Evolutionary conservation across 1,140 invertebrate species (phyloP).

Genomic region (Mizuhopecten yessoensis): DNA sequence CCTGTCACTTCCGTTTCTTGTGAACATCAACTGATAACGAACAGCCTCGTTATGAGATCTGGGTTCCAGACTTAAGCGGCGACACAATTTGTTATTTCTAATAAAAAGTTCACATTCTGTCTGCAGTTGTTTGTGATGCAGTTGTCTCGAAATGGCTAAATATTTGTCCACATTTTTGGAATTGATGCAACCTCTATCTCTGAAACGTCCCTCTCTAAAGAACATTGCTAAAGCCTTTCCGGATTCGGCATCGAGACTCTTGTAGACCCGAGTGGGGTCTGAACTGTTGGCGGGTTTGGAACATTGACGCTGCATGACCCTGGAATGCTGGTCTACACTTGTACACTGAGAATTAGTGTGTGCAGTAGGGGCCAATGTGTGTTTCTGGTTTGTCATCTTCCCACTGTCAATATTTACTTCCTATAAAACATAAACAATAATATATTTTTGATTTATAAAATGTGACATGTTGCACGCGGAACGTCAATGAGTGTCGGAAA

Average conservation of each 20-base stretch:
- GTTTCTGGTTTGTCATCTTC: background rate
- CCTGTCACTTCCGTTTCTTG: background rate
- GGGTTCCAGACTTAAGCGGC: background rate
- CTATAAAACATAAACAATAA: too few species aligned
- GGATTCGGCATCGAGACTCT: background rate
- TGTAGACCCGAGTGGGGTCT: background rate
- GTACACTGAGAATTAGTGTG: background rate
- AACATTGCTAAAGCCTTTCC: background rate
- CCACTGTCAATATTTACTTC: too few species aligned
- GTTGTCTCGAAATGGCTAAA: background rate
- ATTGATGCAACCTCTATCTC: background rate
- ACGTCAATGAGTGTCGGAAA: too few species aligned
- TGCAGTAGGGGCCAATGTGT: background rate
- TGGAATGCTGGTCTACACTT: background rate
- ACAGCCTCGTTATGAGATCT: background rate
- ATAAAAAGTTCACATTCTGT: background rate
- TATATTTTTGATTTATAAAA: too few species aligned
- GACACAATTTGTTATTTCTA: background rate
- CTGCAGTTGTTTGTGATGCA: background rate
- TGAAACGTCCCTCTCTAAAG: background rate
- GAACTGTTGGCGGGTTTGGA: background rate
- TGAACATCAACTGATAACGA: background rate
- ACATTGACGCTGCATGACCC: background rate
- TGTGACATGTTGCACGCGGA: too few species aligned
- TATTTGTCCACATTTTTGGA: background rate